Conservation (phyloP, 2,797 vertebrate genomes). For the Gymnopithys bicolor region DNA sequence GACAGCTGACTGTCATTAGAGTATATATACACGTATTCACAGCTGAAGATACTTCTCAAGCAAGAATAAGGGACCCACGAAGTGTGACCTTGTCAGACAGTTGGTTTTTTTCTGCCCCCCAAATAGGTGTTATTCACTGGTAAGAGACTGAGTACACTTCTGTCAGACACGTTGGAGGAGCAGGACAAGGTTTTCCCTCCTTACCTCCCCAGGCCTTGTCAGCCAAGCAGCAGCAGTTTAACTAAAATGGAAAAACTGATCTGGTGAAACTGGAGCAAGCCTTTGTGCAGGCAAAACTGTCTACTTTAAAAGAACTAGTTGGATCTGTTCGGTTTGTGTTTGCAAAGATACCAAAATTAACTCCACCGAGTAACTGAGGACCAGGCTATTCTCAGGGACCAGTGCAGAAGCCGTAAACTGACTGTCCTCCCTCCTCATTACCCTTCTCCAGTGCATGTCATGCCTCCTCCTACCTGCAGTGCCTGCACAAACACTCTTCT, state of each 20-base stretch:
- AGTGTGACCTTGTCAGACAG: constrained; percentile 47
- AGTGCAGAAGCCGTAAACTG: not conserved
- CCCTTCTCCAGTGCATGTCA: not conserved
- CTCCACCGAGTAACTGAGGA: not conserved
- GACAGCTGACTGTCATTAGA: constrained; percentile 82
- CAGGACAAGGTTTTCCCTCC: not conserved
- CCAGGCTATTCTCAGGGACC: not conserved
- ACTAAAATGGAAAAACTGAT: not conserved
- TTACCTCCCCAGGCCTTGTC: not conserved
- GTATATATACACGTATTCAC: constrained; percentile 18
- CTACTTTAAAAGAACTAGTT: not conserved
- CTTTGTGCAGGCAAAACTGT: not conserved
- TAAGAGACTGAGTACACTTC: not conserved
- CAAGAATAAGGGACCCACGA: constrained; percentile 51
- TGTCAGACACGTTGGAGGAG: not conserved
- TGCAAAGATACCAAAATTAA: not conserved
- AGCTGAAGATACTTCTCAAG: constrained; percentile 69
- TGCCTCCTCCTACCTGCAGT: not conserved
- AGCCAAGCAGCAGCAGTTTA: not conserved
- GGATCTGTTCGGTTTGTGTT: not conserved
- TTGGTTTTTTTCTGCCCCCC: not conserved
- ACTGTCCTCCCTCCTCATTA: not conserved
- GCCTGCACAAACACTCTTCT: not conserved
- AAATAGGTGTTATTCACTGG: not conserved
- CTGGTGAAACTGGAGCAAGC: not conserved